phyloP scores from a whole-genome alignment of 2,888 invertebrate genomes.

The Morpho achilles region DNA sequence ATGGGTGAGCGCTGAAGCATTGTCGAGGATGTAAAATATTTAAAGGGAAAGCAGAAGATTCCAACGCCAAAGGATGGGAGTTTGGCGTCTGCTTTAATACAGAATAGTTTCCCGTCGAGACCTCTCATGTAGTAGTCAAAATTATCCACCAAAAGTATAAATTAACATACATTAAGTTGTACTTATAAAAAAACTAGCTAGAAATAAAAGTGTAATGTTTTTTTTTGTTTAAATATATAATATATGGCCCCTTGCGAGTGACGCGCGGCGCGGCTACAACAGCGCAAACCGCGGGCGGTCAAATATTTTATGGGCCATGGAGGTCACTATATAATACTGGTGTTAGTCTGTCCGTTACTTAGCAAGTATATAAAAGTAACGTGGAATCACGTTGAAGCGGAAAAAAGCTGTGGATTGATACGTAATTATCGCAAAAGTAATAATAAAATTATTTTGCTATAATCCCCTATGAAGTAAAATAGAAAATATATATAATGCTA shows the following conservation, averaged over 20 bases:
- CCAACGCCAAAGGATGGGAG: no score
- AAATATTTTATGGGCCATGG: not conserved
- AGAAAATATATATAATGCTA: no score
- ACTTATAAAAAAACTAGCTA: conserved; percentile 1
- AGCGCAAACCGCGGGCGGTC: conserved; percentile 17
- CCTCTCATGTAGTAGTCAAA: not conserved
- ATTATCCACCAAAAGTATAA: conserved; percentile 2
- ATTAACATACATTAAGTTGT: conserved; percentile 10
- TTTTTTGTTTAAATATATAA: conserved; percentile 14
- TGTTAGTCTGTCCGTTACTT: not conserved
- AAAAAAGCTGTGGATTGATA: no score
- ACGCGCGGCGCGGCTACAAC: conserved; percentile 6
- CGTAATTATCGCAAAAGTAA: no score
- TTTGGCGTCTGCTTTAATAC: no score
- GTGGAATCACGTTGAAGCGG: no score
- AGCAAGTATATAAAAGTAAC: not conserved
- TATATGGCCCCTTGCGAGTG: conserved; percentile 16
- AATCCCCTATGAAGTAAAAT: no score
- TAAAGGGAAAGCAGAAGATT: no score
- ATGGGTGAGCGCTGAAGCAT: no score
- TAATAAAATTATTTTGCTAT: no score
- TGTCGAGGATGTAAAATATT: no score
- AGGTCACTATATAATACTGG: not conserved
- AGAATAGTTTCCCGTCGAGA: no score
- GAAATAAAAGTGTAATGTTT: conserved; percentile 8